phyloP scores from a whole-genome alignment of 2,888 invertebrate genomes.

The Zaprionus obscuricornis region DNA sequence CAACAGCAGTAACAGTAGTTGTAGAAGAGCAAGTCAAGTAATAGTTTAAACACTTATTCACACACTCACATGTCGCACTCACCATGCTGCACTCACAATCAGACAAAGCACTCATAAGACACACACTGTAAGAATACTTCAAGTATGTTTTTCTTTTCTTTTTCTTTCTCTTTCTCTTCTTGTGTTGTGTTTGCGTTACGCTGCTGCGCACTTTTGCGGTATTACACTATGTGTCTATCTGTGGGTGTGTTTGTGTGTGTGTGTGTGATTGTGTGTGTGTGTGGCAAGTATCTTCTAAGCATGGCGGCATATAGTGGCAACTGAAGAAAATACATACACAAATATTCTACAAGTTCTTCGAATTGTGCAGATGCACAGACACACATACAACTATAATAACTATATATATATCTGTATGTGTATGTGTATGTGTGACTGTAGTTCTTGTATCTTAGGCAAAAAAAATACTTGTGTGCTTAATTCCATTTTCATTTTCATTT shows the following conservation, averaged over 20 bases:
- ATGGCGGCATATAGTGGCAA: slow-evolving; percentile 24
- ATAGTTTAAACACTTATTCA: slow-evolving; percentile 57
- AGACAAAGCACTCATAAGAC: slow-evolving; percentile 57
- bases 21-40: slow-evolving; percentile 35
- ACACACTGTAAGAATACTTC: slow-evolving; percentile 62
- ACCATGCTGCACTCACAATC: slow-evolving; percentile 38
- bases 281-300: slow-evolving; percentile 36
- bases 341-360: slow-evolving; percentile 42
- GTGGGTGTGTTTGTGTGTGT: slow-evolving; percentile 38
- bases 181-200: slow-evolving; percentile 52
- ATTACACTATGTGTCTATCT: slow-evolving; percentile 3
- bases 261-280: too few species aligned
- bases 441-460: slow-evolving; percentile 32
- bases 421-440: neutral
- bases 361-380: slow-evolving; percentile 2
- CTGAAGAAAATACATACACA: slow-evolving; percentile 40
- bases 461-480: slow-evolving; percentile 70
- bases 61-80: slow-evolving; percentile 24
- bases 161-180: too few species aligned
- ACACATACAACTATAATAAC: too few species aligned
- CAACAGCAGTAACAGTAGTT: slow-evolving; percentile 5
- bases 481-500: slow-evolving; percentile 74
- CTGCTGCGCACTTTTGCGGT: slow-evolving; percentile 11
- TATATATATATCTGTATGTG: slow-evolving; percentile 1
- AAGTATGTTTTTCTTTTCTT: too few species aligned